Evolutionary conservation across 2,113 vertebrate species (phyloP), one percentile per base, ranked within the genome.

Genomic region (Mellivora capensis): DNA sequence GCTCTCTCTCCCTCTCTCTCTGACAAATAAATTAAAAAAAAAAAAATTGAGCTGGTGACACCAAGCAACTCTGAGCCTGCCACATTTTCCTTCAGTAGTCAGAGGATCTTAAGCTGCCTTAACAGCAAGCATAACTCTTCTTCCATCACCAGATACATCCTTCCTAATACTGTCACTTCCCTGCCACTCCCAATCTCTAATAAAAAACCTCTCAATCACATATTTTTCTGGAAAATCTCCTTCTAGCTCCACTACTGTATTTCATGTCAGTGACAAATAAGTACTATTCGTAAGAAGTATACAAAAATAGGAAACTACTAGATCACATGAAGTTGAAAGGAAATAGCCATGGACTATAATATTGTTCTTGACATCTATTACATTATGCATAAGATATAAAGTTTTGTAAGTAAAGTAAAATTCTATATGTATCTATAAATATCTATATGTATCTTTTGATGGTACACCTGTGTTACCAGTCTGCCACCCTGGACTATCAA

Each of bases 231-330:
- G n/a, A 42, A 84, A 83, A 27, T 90, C 20, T 85, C 21, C 29
- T 39, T 80, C 47, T 29, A 87, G 37, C 42, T 92, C 23, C n/a
- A 96, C 69, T 42, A 39, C 42, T 29, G 67, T 34, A 93, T 49
- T 89, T 88, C 31, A 34, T 20, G 34, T 76, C 81, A 67, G 14
- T 69, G 71, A 85, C 44, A 94, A 83, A 79, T 20, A 82, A 90
- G 20, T 47, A 44, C 21, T 89, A 82, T 83, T 93, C 52, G 81
- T 52, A 84, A 79, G 71, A 93, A 96, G 42, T 79, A 74, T 31
- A 82, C 64, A 83, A 94, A 96, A 76, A 29, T 69, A 95, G 87
- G 76, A 91, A 93, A 84, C 21, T 71, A 90, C 39, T 90, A 79
- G 49, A n/a, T 82, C 81, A 93, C n/a, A 71, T 71, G 67, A 84